Evolutionary conservation across 2,113 vertebrate genomes (phyloP).

Genomic region (Microcebus tavaratra): DNA sequence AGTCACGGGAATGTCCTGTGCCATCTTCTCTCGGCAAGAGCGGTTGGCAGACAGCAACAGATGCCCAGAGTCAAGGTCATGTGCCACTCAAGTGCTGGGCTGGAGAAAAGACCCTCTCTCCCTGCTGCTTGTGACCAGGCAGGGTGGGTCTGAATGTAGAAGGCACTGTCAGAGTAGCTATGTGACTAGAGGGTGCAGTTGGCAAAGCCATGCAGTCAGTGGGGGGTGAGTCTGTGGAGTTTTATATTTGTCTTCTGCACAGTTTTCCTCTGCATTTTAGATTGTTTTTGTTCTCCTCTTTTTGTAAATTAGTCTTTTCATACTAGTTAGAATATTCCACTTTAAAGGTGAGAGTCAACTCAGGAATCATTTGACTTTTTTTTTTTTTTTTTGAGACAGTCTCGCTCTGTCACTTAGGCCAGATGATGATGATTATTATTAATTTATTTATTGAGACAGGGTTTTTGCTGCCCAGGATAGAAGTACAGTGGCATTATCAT

Average conservation of each 20-base stretch:
- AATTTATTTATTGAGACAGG: no score
- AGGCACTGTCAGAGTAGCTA: not conserved
- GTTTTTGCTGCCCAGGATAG: no score
- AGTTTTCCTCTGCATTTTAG: not conserved
- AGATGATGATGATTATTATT: no score
- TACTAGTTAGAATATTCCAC: not conserved
- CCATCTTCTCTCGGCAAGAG: conserved; percentile 66
- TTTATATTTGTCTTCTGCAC: not conserved
- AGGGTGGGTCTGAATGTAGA: conserved; percentile 32
- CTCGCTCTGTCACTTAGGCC: no score
- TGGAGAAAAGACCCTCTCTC: conserved; percentile 72
- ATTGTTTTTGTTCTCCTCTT: not conserved
- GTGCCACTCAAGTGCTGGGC: conserved; percentile 78
- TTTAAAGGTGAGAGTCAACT: conserved; percentile 20
- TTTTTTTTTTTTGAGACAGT: no score
- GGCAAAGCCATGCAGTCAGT: rapidly evolving
- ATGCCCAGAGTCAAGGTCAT: conserved; percentile 74
- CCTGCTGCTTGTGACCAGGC: conserved; percentile 72
- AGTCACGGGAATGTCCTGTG: conserved; percentile 81
- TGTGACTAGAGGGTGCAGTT: not conserved
- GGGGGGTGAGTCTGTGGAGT: no score
- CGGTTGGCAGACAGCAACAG: conserved; percentile 70
- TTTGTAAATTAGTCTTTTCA: not conserved
- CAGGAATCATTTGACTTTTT: not conserved
- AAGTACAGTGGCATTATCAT: no score